A percentile compares a stretch with the other conserved stretches of the same genome.
Conservation (phyloP, 2,797 vertebrate genomes). For the Tangara arthus region DNA sequence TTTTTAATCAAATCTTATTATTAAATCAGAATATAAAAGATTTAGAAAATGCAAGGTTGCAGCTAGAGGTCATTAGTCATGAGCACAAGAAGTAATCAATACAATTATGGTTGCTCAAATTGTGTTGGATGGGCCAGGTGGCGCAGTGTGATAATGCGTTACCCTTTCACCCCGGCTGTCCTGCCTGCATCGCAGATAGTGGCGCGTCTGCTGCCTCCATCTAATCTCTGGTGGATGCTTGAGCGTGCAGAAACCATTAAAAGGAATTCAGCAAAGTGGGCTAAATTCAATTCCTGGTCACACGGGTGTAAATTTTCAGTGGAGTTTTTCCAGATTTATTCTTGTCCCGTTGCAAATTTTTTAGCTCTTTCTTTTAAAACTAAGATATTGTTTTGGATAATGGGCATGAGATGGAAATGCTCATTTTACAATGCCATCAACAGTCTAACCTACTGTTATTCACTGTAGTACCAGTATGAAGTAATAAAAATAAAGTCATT, state of each 20-base stretch:
- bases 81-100: slow-evolving; percentile 61
- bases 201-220: not conserved
- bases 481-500: not conserved
- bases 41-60: slow-evolving; percentile 63
- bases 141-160: slow-evolving; percentile 30
- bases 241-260: not conserved
- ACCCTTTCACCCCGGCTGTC: slow-evolving; percentile 54
- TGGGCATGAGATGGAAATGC: not conserved
- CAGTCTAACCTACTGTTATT: not conserved
- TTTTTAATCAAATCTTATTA: slow-evolving; percentile 69
- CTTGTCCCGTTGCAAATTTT: not conserved
- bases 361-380: not conserved
- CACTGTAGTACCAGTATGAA: not conserved
- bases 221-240: not conserved
- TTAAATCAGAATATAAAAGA: slow-evolving; percentile 60
- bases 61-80: slow-evolving; percentile 63
- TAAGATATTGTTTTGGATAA: not conserved
- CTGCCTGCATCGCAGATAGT: not conserved
- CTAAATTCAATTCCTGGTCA: not conserved
- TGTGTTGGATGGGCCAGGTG: slow-evolving; percentile 55
- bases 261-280: not conserved
- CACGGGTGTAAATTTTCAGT: not conserved
- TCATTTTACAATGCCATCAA: not conserved
- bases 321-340: not conserved
- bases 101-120: slow-evolving; percentile 52